Evolutionary conservation across 2,113 vertebrate species (phyloP).

Genomic region (Entelurus aequoreus): DNA sequence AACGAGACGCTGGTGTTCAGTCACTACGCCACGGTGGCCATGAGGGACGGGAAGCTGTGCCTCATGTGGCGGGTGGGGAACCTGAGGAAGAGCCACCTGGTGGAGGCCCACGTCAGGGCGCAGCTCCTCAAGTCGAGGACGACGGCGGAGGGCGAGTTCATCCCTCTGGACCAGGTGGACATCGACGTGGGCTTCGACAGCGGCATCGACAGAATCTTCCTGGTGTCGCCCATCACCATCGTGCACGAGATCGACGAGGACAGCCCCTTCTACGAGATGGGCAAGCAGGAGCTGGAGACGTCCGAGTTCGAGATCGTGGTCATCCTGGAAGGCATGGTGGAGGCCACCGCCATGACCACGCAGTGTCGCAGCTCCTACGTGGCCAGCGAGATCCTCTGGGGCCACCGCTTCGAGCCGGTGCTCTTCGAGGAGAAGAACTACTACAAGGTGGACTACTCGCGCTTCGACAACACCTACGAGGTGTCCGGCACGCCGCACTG

Average conservation of each 20-base stretch:
- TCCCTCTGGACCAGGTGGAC: constrained; percentile 91
- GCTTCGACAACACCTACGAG: constrained; percentile 93
- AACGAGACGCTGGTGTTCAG: constrained; percentile 95
- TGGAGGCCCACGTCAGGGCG: constrained; percentile 90
- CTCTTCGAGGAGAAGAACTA: constrained; percentile 94
- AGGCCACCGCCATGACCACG: constrained; percentile 95
- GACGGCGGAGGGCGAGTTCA: constrained; percentile 91
- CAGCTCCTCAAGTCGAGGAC: constrained; percentile 94
- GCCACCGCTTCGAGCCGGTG: constrained; percentile 92
- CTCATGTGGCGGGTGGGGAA: constrained; percentile 97
- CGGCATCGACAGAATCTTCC: constrained; percentile 91
- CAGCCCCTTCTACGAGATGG: constrained; percentile 90
- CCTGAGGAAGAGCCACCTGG: constrained; percentile 92
- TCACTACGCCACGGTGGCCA: constrained; percentile 87
- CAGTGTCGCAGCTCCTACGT: constrained; percentile 97
- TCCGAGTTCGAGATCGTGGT: constrained; percentile 95
- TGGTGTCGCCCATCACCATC: constrained; percentile 92
- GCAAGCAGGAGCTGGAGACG: constrained; percentile 86
- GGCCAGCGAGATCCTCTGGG: constrained; percentile 92
- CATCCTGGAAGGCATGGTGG: constrained; percentile 96
- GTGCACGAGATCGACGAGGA: constrained; percentile 94
- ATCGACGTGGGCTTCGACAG: constrained; percentile 95
- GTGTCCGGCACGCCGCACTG: constrained; percentile 91
- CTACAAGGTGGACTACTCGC: constrained; percentile 95
- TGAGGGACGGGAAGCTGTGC: constrained; percentile 92